Percentiles rank a stretch among this genome's conserved stretches.
Conservation (phyloP, 2,888 invertebrate species). For the Melinaea marsaeus region DNA sequence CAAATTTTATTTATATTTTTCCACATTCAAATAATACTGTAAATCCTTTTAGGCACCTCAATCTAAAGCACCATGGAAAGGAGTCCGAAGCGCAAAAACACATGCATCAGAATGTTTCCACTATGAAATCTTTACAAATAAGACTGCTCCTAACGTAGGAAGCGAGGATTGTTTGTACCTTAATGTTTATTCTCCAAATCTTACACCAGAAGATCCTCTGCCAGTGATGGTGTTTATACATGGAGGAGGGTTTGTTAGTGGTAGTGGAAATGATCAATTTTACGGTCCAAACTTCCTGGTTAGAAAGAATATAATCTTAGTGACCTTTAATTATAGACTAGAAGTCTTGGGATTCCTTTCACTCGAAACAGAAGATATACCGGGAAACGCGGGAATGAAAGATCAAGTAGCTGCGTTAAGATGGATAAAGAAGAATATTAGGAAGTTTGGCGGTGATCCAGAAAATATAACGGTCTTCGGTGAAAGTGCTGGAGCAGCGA, state of each 20-base stretch:
- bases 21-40: too few relatives aligned
- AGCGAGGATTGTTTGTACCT: too few relatives aligned
- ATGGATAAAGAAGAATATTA: slow-evolving; percentile 48
- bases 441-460: slow-evolving; percentile 53
- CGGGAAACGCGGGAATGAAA: slow-evolving; percentile 54
- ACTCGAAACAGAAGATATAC: slow-evolving; percentile 55
- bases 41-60: slow-evolving; percentile 41
- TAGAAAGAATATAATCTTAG: slow-evolving; percentile 52
- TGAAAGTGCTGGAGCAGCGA: slow-evolving; percentile 49
- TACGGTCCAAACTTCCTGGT: slow-evolving; percentile 62
- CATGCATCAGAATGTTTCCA: slow-evolving; percentile 35
- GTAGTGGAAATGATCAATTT: slow-evolving; percentile 52
- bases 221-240: slow-evolving; percentile 55
- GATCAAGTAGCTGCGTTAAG: slow-evolving; percentile 53
- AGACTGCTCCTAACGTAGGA: slow-evolving; percentile 8
- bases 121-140: slow-evolving; percentile 15
- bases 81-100: slow-evolving; percentile 43
- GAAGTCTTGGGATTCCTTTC: slow-evolving; percentile 59
- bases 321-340: slow-evolving; percentile 64
- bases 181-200: too few relatives aligned
- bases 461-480: slow-evolving; percentile 53
- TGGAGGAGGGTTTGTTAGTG: slow-evolving; percentile 52
- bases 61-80: slow-evolving; percentile 44
- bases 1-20: too few relatives aligned
- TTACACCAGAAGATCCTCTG: slow-evolving; percentile 17